These are phyloP conservation scores for Cyprinodon variegatus DNA, from an alignment of 2,113 vertebrate genomes.

Conservation along the genomic window DNA sequence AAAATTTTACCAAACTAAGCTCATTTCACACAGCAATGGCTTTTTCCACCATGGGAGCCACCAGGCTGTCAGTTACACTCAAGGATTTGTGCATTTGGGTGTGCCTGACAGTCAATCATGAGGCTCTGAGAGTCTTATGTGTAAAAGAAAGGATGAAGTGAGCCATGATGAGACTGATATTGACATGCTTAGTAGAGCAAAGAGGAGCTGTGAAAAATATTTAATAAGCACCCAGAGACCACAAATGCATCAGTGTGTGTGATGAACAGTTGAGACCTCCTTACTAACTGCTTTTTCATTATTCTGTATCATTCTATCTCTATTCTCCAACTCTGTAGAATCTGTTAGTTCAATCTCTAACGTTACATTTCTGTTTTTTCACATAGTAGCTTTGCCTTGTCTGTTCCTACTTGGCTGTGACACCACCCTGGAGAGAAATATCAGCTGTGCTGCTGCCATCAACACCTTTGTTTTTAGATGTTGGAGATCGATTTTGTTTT, in stretches of 20 bases:
- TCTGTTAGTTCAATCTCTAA: too few species aligned
- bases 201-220: slow-evolving; percentile 50
- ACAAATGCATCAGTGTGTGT: slow-evolving; percentile 10
- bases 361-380: too few species aligned
- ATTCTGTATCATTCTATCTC: too few species aligned
- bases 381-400: too few species aligned
- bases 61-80: slow-evolving; percentile 61
- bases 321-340: too few species aligned
- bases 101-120: slow-evolving; percentile 34
- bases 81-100: slow-evolving; percentile 36
- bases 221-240: slow-evolving; percentile 55
- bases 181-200: slow-evolving; percentile 65
- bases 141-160: slow-evolving; percentile 25
- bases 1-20: slow-evolving; percentile 61
- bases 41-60: slow-evolving; percentile 34
- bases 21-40: slow-evolving; percentile 71
- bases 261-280: slow-evolving; percentile 16
- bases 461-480: too few species aligned
- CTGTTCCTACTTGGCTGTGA: too few species aligned
- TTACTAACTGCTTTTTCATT: not conserved
- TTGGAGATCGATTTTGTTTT: too few species aligned
- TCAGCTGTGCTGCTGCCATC: too few species aligned
- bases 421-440: too few species aligned
- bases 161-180: slow-evolving; percentile 54
- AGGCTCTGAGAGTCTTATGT: slow-evolving; percentile 22